Evolutionary conservation across 2,113 vertebrate genomes (phyloP).

Genomic region (Galbula dea): DNA sequence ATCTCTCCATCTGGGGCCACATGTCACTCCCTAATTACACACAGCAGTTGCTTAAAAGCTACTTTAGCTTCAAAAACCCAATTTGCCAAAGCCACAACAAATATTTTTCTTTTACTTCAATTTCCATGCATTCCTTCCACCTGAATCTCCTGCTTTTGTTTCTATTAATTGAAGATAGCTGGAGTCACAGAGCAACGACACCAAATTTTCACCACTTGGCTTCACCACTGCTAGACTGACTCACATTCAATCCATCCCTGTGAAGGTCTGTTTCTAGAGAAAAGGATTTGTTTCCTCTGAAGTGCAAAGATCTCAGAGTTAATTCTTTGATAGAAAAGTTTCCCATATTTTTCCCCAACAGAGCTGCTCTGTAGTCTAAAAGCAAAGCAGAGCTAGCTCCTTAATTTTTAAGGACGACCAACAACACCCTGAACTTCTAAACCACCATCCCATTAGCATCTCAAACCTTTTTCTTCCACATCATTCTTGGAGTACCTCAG

Average conservation of each 20-base stretch:
- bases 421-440: not conserved
- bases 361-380: not conserved
- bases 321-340: not conserved
- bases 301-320: not conserved
- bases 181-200: slow-evolving; percentile 33
- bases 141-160: slow-evolving; percentile 47
- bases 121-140: slow-evolving; percentile 56
- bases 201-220: slow-evolving; percentile 27
- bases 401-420: not conserved
- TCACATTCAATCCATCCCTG: not conserved
- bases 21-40: not conserved
- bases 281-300: not conserved
- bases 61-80: slow-evolving; percentile 7
- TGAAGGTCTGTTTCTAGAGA: not conserved
- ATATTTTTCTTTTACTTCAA: slow-evolving; percentile 44
- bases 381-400: not conserved
- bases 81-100: not conserved
- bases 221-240: not conserved
- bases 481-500: not conserved
- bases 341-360: not conserved
- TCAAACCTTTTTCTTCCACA: not conserved
- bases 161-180: slow-evolving; percentile 38
- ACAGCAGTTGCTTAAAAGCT: slow-evolving; percentile 37
- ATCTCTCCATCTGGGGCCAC: slow-evolving; percentile 2
- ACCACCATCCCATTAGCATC: not conserved